Evolutionary conservation across 1,140 invertebrate genomes (phyloP).

Genomic region (Akabosia matsudoensis): DNA sequence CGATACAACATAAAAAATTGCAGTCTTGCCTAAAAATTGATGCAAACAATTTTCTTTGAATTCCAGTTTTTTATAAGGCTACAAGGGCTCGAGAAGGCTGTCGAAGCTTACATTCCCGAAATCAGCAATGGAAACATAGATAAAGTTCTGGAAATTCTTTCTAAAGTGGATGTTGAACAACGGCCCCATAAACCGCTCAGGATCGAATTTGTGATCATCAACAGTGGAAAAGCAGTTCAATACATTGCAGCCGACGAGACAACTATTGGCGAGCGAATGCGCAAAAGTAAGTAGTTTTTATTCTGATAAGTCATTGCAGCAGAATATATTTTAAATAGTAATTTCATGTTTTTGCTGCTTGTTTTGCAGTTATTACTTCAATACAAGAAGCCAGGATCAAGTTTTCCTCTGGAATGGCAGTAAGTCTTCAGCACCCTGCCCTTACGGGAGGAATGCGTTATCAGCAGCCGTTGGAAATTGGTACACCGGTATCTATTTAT

Average conservation of each 20-base stretch:
- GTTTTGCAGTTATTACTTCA: neutral
- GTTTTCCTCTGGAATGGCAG: slow-evolving; percentile 11
- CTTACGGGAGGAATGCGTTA: slow-evolving; percentile 32
- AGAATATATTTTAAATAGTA: neutral
- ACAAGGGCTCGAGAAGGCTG: slow-evolving; percentile 40
- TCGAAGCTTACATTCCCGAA: slow-evolving; percentile 13
- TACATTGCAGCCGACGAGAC: slow-evolving; percentile 40
- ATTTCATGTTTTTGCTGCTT: neutral
- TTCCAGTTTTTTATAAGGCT: slow-evolving; percentile 39
- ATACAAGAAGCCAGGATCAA: neutral
- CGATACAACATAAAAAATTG: neutral
- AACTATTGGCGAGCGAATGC: neutral
- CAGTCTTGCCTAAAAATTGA: neutral
- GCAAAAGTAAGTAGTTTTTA: neutral
- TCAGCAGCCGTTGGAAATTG: slow-evolving; percentile 45
- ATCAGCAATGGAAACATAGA: slow-evolving; percentile 33
- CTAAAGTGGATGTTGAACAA: slow-evolving; percentile 27
- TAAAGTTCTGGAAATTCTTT: slow-evolving; percentile 34
- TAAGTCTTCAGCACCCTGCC: slow-evolving; percentile 24
- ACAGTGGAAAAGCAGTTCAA: slow-evolving; percentile 24
- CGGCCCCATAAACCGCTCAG: slow-evolving; percentile 26
- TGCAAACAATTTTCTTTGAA: slow-evolving; percentile 1
- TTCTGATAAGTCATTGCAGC: neutral
- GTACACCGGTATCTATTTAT: slow-evolving; percentile 35
- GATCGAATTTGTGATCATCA: slow-evolving; percentile 34